Conservation (phyloP, 2,113 vertebrate species). For the Psittacus erithacus region DNA sequence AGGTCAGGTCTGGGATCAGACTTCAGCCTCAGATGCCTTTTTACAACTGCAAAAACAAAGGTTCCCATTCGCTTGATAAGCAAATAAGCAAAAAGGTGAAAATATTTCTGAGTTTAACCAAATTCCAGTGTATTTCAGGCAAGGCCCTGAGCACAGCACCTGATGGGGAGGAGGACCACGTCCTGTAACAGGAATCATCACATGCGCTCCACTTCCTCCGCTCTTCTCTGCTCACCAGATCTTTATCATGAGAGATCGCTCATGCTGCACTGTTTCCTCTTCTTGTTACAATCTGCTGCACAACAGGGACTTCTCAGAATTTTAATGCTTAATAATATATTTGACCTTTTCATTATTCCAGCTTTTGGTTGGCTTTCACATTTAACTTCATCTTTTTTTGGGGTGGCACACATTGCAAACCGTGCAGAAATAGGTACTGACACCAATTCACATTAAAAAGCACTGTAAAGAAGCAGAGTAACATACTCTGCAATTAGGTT, state of each 20-base stretch:
- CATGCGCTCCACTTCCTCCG: conserved; percentile 69
- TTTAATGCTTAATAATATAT: conserved; percentile 58
- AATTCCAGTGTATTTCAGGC: conserved; percentile 2
- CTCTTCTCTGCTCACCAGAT: conserved; percentile 68
- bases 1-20: not conserved
- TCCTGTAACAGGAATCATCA: conserved; percentile 66
- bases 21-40: not conserved
- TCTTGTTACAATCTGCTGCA: conserved; percentile 65
- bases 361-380: not conserved
- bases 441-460: not conserved
- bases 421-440: not conserved
- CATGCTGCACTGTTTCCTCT: conserved; percentile 71
- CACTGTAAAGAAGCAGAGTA: conserved; percentile 7
- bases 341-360: conserved; percentile 63
- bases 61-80: rapidly evolving
- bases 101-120: not conserved
- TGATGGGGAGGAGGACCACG: conserved; percentile 20
- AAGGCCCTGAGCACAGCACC: conserved; percentile 22
- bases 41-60: not conserved
- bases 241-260: conserved; percentile 69
- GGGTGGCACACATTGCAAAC: not conserved
- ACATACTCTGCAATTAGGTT: conserved; percentile 34
- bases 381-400: not conserved
- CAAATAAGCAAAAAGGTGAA: not conserved
- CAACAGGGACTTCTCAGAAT: conserved; percentile 70